These are phyloP conservation scores for Brachyptera putata DNA, from an alignment of 2,888 invertebrate species.

Conservation along the genomic window DNA sequence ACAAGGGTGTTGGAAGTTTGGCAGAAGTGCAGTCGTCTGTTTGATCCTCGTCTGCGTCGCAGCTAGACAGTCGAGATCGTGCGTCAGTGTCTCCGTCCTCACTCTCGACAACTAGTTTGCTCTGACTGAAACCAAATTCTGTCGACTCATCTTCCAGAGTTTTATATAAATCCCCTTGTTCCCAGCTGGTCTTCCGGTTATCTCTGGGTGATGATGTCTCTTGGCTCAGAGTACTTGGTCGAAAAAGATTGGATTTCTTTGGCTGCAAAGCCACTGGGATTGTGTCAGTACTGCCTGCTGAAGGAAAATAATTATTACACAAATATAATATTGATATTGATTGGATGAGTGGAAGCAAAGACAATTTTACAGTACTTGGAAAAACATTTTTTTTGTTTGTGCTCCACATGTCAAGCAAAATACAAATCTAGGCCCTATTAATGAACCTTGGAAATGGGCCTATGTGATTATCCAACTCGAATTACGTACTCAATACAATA, in stretches of 20 bases:
- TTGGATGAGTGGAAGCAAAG: too few relatives aligned
- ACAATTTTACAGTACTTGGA: too few relatives aligned
- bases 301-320: background rate
- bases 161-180: slow-evolving; percentile 23
- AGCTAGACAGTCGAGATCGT: slow-evolving; percentile 39
- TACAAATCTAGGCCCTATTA: too few relatives aligned
- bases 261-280: slow-evolving; percentile 32
- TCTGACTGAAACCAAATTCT: slow-evolving; percentile 53
- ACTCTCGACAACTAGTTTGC: slow-evolving; percentile 57
- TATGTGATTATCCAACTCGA: too few relatives aligned
- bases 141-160: slow-evolving; percentile 28
- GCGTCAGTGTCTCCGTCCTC: slow-evolving; percentile 39
- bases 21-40: too few relatives aligned
- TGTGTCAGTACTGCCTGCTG: background rate
- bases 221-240: slow-evolving; percentile 8
- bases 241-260: slow-evolving; percentile 27
- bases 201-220: slow-evolving; percentile 5
- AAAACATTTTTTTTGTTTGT: too few relatives aligned
- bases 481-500: too few relatives aligned
- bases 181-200: slow-evolving; percentile 23
- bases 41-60: slow-evolving; percentile 39
- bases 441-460: too few relatives aligned
- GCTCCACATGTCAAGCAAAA: too few relatives aligned
- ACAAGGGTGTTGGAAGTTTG: too few relatives aligned
- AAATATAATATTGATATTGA: too few relatives aligned